Base-by-base conservation (phyloP, 2,113 vertebrate species). In the Poicephalus gulielmi region DNA sequence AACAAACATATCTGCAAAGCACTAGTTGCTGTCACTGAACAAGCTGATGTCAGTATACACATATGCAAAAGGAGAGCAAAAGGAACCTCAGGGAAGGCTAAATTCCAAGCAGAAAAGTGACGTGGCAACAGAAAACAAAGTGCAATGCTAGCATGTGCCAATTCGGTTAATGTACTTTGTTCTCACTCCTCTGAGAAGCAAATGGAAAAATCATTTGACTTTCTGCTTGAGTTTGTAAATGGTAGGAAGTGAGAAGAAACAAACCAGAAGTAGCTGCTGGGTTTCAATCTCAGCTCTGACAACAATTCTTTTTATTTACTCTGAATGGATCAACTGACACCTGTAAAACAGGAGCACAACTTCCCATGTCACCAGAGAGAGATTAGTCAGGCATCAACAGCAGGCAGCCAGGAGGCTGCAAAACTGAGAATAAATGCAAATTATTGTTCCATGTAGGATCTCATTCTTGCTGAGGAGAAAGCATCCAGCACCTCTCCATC, bases 41-140 rank as follows among this genome's bases (percentile, higher is more conserved):
- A 86, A 71, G 57, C 24, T 18, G 52, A 57, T 57, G 79, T 35
- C 33, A 77, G 52, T 43, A 84, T 23, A 81, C 4, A 83, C 64
- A 83, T 16, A 78, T 18, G 50, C 9, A 93, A 80, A 92, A 88
- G 64, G 4, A 49, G 20, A 95, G 47, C 24, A 62, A 53, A 76
- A 86, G 11, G 22, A 90, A 95, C 35, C 39, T 85, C 74, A 66
- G 31, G 53, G 33, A 59, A 94, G 92, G 74, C 62, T 91, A 96
- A 96, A 95, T 76, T 97, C 92, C 95, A 95, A 63, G 70, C 49
- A 85, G 62, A 84, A 94, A 92, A 91, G 57, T 55, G 81, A 96
- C 1, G 86, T 95, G 95, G 92, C 91, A 82, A 83, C 37, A 96
- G 53, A 89, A 93, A 80, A 89, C 95, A 92, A 96, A 95, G 96